Evolutionary conservation across 1,140 invertebrate species (phyloP), one percentile per base, ranked within the genome.

Genomic region (Sarcophaga bullata): DNA sequence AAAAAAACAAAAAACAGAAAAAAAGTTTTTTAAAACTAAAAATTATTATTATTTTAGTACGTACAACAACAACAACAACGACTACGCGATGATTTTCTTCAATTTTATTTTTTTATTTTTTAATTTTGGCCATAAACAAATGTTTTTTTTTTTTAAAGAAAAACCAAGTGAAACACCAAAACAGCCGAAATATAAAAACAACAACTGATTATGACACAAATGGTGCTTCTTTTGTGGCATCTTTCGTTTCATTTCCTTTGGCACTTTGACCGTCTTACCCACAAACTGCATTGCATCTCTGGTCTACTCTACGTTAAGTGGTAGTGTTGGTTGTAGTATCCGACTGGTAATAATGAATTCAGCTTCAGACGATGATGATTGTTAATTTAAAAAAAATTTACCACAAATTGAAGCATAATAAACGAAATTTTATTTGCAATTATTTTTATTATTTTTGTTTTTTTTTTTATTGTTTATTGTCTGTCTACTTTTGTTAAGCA

Each of bases 161-260:
- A 13, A 58, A 15, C 15, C 15, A 58, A 58, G 13, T 58, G 6
- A 13, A 58, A 58, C 54, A 58, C 54, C 54, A 58, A 58, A 58
- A 58, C 54, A 58, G 54, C 15, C 15, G 54, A 58, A 13, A 58
- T 3, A n/a, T 37, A 37, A 46, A 49, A 47, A 46, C n/a, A 76
- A 76, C 73, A 76, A 76, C 73, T 76, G 47, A 76, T 76, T 76
- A 76, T 76, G 73, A 48, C 73, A 76, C 73, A 76, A 76, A 47
- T 76, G 73, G 46, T 17, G 73, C 73, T 76, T 76, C 73, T 76
- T 76, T 47, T 76, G 46, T 46, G 68, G 17, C 68, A 19, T 73
- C 68, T 25, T 73, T 19, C 9, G 9, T 15, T 54, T 54, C 52
- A 11, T 54, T 19, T 73, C 25, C 7, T 73, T 17, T 75, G 37